A percentile compares a stretch with the other conserved stretches of the same genome.
Evolutionary conservation across 2,113 vertebrate genomes (phyloP).

Genomic region (Mormyrus lacerda): DNA sequence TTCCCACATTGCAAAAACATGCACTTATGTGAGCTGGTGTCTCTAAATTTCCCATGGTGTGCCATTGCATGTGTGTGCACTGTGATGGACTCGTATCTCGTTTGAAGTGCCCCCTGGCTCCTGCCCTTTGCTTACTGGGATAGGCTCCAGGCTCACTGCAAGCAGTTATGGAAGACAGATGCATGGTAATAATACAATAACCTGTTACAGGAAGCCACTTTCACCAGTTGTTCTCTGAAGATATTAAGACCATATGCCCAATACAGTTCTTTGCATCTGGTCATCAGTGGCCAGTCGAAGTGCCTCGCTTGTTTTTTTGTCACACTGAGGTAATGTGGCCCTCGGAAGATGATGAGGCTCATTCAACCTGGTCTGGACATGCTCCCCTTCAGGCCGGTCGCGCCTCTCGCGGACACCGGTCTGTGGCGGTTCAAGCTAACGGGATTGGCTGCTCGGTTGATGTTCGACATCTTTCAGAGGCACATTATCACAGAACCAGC

Average conservation of each 20-base stretch:
- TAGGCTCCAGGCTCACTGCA: not conserved
- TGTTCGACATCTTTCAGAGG: slow-evolving; percentile 11
- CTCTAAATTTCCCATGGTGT: not conserved
- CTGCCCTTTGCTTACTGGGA: not conserved
- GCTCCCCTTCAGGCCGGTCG: not conserved
- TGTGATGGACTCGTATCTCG: not conserved
- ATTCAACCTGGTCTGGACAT: not conserved
- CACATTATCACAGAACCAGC: slow-evolving; percentile 11
- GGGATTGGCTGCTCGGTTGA: slow-evolving; percentile 3
- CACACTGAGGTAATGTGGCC: not conserved
- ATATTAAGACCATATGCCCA: not conserved
- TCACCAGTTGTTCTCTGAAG: not conserved
- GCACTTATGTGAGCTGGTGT: not conserved
- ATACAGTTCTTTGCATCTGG: not conserved
- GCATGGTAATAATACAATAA: not conserved
- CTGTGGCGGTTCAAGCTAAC: not conserved
- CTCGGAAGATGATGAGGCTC: not conserved
- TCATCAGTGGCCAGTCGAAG: not conserved
- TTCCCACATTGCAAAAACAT: not conserved
- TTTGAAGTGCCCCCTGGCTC: not conserved
- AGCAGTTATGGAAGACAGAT: not conserved
- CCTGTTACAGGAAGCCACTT: not conserved
- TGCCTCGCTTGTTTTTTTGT: not conserved
- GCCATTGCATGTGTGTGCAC: not conserved
- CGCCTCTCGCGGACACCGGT: not conserved